These are phyloP conservation scores for Falcunculus frontatus DNA, from an alignment of 2,113 vertebrate species.

Conservation along the genomic window DNA sequence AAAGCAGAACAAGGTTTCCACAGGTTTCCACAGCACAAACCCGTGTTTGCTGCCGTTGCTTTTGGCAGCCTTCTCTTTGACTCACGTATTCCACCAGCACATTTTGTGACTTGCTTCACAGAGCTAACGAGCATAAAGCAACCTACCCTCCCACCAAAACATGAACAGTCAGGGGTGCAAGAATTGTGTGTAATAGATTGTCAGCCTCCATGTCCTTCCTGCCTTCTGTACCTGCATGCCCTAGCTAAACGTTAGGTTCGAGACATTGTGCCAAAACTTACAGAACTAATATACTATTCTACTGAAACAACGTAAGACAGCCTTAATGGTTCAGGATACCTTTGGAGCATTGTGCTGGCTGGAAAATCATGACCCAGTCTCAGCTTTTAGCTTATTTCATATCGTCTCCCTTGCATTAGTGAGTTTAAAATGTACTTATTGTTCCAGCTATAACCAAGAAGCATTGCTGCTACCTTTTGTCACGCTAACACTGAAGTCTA, in stretches of 20 bases:
- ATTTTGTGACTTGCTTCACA: neutral
- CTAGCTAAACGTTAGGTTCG: neutral
- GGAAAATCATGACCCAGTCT: neutral
- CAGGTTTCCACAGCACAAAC: neutral
- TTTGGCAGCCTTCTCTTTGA: neutral
- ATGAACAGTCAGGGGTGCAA: rapidly evolving
- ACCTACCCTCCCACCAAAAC: neutral
- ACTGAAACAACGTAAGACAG: neutral
- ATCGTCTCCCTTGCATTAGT: neutral
- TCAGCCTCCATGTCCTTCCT: neutral
- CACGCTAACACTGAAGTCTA: neutral
- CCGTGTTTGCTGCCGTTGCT: rapidly evolving
- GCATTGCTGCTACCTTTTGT: neutral
- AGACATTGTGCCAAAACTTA: neutral
- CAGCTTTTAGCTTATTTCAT: neutral
- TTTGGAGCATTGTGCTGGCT: neutral
- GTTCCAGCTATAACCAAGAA: neutral
- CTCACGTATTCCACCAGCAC: rapidly evolving
- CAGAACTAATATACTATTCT: neutral
- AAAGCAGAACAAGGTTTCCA: neutral
- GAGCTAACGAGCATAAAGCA: neutral
- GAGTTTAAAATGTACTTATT: neutral
- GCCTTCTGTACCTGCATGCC: neutral
- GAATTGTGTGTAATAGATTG: neutral
- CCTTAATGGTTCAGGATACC: neutral